A percentile compares a stretch with the other conserved stretches of the same genome.
phyloP scores from a whole-genome alignment of 1,140 invertebrate species.

The Aphelenchoides fujianensis region DNA sequence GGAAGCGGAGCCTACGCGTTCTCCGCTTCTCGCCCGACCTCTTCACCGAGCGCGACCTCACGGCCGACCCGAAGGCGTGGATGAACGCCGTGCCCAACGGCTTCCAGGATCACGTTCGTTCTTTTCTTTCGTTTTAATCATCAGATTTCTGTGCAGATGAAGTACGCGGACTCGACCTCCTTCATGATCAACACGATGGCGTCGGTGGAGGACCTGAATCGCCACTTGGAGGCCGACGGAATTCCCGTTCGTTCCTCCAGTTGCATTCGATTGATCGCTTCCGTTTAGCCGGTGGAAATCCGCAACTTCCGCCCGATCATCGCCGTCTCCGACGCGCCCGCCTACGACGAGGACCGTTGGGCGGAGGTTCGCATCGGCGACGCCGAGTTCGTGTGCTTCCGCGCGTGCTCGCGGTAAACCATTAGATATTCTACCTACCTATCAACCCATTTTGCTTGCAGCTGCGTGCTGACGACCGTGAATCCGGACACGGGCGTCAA shows the following conservation, averaged over 20 bases:
- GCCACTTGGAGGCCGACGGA: conserved; percentile 62
- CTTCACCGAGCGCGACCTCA: conserved; percentile 38
- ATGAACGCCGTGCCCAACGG: conserved; percentile 34
- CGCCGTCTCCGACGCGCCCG: conserved; percentile 68
- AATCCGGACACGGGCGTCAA: conserved; percentile 40
- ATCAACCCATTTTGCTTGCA: background rate
- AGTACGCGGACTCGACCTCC: conserved; percentile 68
- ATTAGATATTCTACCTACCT: background rate
- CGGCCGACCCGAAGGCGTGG: conserved; percentile 21
- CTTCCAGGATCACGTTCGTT: conserved; percentile 40
- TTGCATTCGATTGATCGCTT: background rate
- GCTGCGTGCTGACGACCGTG: conserved; percentile 45
- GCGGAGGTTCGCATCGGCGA: conserved; percentile 48
- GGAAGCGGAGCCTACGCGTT: conserved; percentile 30
- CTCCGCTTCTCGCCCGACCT: conserved; percentile 35
- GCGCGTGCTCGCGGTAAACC: conserved; percentile 41
- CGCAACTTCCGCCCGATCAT: conserved; percentile 72
- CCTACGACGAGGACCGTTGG: conserved; percentile 68
- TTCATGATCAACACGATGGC: conserved; percentile 69
- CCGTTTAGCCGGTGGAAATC: conserved; percentile 64
- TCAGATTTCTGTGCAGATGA: conserved; percentile 65
- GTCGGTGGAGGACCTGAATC: conserved; percentile 70
- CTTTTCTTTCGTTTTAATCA: background rate
- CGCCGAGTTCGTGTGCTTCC: conserved; percentile 50
- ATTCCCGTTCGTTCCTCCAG: conserved; percentile 7